Conservation (phyloP, 2,888 invertebrate species). For the Timema podura region DNA sequence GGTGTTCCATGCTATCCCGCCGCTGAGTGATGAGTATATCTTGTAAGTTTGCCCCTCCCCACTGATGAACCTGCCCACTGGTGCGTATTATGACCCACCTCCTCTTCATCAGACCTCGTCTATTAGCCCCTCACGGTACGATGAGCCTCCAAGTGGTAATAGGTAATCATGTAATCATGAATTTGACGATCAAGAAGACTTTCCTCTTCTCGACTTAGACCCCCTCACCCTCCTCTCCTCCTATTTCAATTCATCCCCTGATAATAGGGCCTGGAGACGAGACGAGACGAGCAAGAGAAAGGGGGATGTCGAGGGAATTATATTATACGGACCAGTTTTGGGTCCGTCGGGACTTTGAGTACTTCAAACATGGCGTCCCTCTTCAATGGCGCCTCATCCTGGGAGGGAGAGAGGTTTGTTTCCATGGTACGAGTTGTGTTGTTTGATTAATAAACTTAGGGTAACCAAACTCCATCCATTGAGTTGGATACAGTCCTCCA, state of each 20-base stretch:
- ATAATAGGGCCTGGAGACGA: slow-evolving; percentile 9
- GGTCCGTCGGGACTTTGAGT: background rate
- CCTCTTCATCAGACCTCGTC: background rate
- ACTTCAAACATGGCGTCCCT: slow-evolving; percentile 8
- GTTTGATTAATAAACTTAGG: too few relatives aligned
- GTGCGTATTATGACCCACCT: background rate
- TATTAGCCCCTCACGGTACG: background rate
- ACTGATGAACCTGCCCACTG: too few relatives aligned
- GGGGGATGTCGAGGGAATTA: background rate
- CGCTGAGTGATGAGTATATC: too few relatives aligned
- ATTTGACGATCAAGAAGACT: slow-evolving; percentile 9
- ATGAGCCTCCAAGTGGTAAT: slow-evolving; percentile 15
- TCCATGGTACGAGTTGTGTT: too few relatives aligned
- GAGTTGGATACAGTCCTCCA: too few relatives aligned
- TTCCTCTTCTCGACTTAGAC: slow-evolving; percentile 7
- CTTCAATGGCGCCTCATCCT: background rate
- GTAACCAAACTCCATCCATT: too few relatives aligned
- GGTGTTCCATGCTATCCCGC: too few relatives aligned
- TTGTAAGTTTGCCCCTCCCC: too few relatives aligned
- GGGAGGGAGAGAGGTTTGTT: too few relatives aligned
- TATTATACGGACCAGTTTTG: slow-evolving; percentile 2
- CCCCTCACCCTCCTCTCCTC: background rate
- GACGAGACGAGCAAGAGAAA: background rate
- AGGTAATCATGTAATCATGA: slow-evolving; percentile 25
- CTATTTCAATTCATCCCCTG: slow-evolving; percentile 12